Base-by-base conservation (phyloP, 2,113 vertebrate genomes). In the Oryzias melastigma region DNA sequence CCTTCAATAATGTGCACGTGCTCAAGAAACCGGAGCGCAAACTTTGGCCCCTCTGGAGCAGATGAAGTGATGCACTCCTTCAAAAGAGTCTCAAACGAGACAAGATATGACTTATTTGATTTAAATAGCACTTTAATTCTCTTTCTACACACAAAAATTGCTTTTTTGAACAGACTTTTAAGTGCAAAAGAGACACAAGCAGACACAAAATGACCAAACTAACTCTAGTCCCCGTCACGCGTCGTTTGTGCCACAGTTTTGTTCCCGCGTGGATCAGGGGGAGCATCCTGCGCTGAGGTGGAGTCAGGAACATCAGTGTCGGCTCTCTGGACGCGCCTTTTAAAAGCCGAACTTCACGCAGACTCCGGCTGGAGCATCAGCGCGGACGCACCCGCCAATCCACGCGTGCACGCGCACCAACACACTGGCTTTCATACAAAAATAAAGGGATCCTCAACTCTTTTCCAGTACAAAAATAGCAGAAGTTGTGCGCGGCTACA, bases 291-390 rank as follows among this genome's bases (percentile, higher is more conserved):
- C 75, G 69, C 86, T 89, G 10, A 35, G 42, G 88, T 66, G 89
- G 93, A 90, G 90, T 89, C 90, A 89, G 83, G 88, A 88, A 91
- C 92, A 95, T 98, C 96, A 91, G 96, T 95, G 92, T 82, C 93
- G 90, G 92, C 93, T 93, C 92, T 95, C 91, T 97, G 96, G 96
- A 88, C 78, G 75, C 82, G 91, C 86, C 96, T 91, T 96, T 98
- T 95, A 94, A 93, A 95, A 96, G 92, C 93, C 91, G 94, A 90
- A 94, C 95, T 91, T 98, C 96, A 98, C 93, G 91, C 88, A 79
- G 92, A 94, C 88, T 92, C 93, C 87, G 73, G 93, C 88, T 58
- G 68, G 74, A 59, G 72, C 69, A 77, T 87, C 35, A 71, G 81
- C 65, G 49, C 44, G 68, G 42, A 52, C 73, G 35, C 85, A 20